Conservation (phyloP, 2,797 vertebrate genomes). For the Fistularia tabacaria region DNA sequence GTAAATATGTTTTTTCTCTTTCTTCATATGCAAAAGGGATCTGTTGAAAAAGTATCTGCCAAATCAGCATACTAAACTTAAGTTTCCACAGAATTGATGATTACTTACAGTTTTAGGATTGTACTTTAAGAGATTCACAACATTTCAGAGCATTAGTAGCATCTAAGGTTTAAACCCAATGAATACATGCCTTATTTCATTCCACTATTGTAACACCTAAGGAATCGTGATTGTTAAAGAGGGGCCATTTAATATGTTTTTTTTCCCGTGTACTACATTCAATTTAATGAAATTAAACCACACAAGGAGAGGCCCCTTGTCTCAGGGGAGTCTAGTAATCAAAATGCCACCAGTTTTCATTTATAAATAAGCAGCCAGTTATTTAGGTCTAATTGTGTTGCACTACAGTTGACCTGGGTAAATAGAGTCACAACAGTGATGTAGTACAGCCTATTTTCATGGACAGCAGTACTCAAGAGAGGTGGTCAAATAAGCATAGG, state of each 20-base stretch:
- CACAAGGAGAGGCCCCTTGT: slow-evolving; percentile 82
- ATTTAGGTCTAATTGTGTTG: slow-evolving; percentile 89
- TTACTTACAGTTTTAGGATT: too few species aligned
- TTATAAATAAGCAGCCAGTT: slow-evolving; percentile 92
- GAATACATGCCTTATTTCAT: slow-evolving; percentile 9
- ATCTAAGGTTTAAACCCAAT: too few species aligned
- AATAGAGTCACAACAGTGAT: slow-evolving; percentile 79
- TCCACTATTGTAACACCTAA: slow-evolving; percentile 49
- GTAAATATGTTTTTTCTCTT: too few species aligned
- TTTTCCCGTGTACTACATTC: slow-evolving; percentile 86
- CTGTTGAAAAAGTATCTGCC: background rate
- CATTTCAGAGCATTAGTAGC: too few species aligned
- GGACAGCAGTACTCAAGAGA: slow-evolving; percentile 83
- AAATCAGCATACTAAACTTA: background rate
- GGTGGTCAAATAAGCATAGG: slow-evolving; percentile 86
- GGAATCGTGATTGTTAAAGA: slow-evolving; percentile 68
- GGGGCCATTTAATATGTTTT: slow-evolving; percentile 76
- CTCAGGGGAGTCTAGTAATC: slow-evolving; percentile 83
- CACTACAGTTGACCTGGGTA: slow-evolving; percentile 78
- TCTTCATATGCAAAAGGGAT: too few species aligned
- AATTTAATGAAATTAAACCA: slow-evolving; percentile 97
- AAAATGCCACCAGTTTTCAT: slow-evolving; percentile 87
- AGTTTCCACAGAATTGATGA: background rate
- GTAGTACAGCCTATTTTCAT: slow-evolving; percentile 91
- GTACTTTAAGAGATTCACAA: too few species aligned